Percentiles rank a stretch among this genome's conserved stretches.
Conservation (phyloP, 1,140 invertebrate genomes). For the Calephelis virginiensis region DNA sequence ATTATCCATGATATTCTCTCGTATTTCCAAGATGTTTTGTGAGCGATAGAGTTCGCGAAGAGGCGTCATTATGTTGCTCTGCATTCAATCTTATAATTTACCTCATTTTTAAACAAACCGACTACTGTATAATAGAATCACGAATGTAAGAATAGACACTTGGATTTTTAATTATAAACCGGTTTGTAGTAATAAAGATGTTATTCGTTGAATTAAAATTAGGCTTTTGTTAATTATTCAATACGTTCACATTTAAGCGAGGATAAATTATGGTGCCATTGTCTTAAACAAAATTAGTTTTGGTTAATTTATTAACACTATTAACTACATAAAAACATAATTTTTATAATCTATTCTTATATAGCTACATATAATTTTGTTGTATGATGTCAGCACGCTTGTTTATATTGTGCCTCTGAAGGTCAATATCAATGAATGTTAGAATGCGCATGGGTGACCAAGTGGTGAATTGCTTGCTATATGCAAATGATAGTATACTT, state of each 20-base stretch:
- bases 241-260: background rate
- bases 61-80: slow-evolving; percentile 56
- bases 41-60: slow-evolving; percentile 53
- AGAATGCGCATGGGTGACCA: too few species aligned
- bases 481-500: too few species aligned
- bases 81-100: slow-evolving; percentile 64
- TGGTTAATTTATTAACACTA: too few species aligned
- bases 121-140: slow-evolving; percentile 37
- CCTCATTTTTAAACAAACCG: slow-evolving; percentile 55
- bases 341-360: too few species aligned
- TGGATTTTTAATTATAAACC: slow-evolving; percentile 42
- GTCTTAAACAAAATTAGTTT: too few species aligned
- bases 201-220: slow-evolving; percentile 10
- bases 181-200: slow-evolving; percentile 11
- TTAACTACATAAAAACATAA: too few species aligned
- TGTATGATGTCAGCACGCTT: too few species aligned
- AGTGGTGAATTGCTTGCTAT: too few species aligned
- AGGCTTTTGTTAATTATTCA: slow-evolving; percentile 7
- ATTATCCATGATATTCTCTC: slow-evolving; percentile 42
- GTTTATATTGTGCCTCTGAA: too few species aligned
- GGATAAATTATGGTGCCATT: too few species aligned
- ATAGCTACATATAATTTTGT: too few species aligned
- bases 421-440: too few species aligned
- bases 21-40: slow-evolving; percentile 58
- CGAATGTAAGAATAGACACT: slow-evolving; percentile 39